A percentile compares a stretch with the other conserved stretches of the same genome.
Evolutionary conservation across 2,113 vertebrate species (phyloP).

Genomic region (Neofelis nebulosa): DNA sequence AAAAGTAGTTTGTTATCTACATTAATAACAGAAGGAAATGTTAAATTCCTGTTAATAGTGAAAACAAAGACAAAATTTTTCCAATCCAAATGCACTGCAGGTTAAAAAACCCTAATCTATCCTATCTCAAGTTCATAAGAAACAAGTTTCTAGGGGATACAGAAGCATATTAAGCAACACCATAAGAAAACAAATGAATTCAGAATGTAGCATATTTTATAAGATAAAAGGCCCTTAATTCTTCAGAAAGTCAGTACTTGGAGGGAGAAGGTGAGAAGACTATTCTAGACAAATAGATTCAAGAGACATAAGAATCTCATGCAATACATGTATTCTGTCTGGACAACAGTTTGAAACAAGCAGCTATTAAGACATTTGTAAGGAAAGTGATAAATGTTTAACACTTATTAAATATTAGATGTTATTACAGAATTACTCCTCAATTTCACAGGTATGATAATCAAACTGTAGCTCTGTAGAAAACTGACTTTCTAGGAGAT

Average conservation of each 20-base stretch:
- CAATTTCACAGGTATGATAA: not conserved
- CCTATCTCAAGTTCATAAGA: slow-evolving; percentile 17
- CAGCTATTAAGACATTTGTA: not conserved
- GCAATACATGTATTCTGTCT: not conserved
- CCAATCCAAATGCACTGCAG: not conserved
- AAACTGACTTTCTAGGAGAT: slow-evolving; percentile 23
- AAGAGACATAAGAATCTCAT: not conserved
- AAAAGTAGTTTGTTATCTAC: not conserved
- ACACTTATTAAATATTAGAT: not conserved
- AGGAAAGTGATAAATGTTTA: not conserved
- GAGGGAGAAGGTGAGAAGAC: too few species aligned
- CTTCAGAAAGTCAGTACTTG: not conserved
- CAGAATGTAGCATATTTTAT: not conserved
- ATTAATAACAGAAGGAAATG: slow-evolving; percentile 12
- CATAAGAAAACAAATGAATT: not conserved
- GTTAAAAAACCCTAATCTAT: not conserved
- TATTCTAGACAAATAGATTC: not conserved
- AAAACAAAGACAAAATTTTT: slow-evolving; percentile 19
- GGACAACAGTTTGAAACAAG: not conserved
- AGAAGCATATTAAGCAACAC: not conserved
- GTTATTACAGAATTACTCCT: not conserved
- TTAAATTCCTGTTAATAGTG: not conserved
- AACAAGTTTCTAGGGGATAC: not conserved
- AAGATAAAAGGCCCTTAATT: not conserved
- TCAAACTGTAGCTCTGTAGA: not conserved